Evolutionary conservation across 1,140 invertebrate genomes (phyloP), one percentile per base, ranked within the genome.

Genomic region (Anoplolepis gracilipes): DNA sequence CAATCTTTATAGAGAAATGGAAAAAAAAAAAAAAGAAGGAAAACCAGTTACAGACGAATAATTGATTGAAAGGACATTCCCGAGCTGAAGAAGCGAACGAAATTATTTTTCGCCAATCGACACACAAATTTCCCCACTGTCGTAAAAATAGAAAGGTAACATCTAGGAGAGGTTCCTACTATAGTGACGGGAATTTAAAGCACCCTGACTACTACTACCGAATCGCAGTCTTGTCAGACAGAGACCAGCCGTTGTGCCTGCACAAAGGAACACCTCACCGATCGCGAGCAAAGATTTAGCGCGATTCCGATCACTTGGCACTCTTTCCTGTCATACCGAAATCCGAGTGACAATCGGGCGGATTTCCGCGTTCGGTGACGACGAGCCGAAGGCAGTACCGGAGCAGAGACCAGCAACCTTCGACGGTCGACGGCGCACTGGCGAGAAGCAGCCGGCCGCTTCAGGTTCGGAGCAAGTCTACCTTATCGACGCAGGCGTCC

Each of bases 351-450:
- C 2, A 72, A 13, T 13, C 72, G 7, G 46, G 22, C 70, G 65
- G 30, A 25, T 55, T 61, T 53, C 13, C 55, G 39, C 28, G 64
- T 55, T 25, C 73, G 46, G 16, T 67, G 33, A 8, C 73, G 61
- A 57, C 49, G 11, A 59, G 6, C 8, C 36, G 10, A 36, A 67
- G 16, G 46, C 46, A 4, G 46, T 13, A 67, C 59, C 55, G 61
- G n/a, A 85, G 64, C 62, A 30, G 33, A 25, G 85, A 86, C 85
- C 85, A 84, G 55, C 69, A 82, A 86, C 85, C 85, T 84, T 67
- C 79, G 79, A 76, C 79, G 85, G 85, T 86, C 85, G 85, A 82
- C 85, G 85, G 85, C 70, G 85, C 33, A 86, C 85, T 86, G 81
- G 59, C 57, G 72, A 61, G 67, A 55, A 61, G 55, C 79, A 64